A percentile compares a stretch with the other conserved stretches of the same genome.
Conservation (phyloP, 2,888 invertebrate species). For the Alloscopus bannaensis region DNA sequence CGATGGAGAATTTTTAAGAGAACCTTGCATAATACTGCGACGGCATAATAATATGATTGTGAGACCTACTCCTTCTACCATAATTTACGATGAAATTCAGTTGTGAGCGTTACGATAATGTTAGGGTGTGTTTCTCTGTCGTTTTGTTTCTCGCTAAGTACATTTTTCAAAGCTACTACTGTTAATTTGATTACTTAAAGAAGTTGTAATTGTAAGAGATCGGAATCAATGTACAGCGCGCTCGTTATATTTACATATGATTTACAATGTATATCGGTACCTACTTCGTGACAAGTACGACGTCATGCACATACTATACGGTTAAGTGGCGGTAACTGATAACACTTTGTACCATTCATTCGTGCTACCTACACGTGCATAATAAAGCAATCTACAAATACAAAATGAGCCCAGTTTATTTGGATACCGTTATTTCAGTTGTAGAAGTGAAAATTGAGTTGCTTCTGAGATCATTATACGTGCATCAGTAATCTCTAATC, state of each 20-base stretch:
- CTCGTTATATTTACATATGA: constrained; percentile 20
- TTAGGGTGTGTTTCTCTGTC: too few relatives aligned
- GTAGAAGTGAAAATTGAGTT: too few relatives aligned
- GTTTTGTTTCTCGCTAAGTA: too few relatives aligned
- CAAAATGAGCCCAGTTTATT: background rate
- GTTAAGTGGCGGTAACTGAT: constrained; percentile 57
- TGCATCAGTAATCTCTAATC: too few relatives aligned
- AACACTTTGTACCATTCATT: constrained; percentile 63
- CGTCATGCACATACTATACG: constrained; percentile 36
- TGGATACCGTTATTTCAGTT: background rate
- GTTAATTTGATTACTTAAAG: too few relatives aligned
- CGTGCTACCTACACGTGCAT: constrained; percentile 60
- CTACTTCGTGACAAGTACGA: too few relatives aligned
- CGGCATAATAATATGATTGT: constrained; percentile 2
- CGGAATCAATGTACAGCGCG: constrained; percentile 22
- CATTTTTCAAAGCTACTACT: too few relatives aligned
- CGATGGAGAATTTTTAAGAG: constrained; percentile 59
- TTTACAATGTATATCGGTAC: constrained; percentile 29
- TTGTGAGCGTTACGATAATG: too few relatives aligned
- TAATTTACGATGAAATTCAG: too few relatives aligned
- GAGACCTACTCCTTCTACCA: background rate
- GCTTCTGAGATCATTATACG: too few relatives aligned
- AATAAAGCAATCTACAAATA: constrained; percentile 44
- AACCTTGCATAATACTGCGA: constrained; percentile 6
- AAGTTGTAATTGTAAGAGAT: constrained; percentile 14